A percentile compares a stretch with the other conserved stretches of the same genome.
phyloP scores from a whole-genome alignment of 2,888 invertebrate genomes.

The Drosophila hamatofila region DNA sequence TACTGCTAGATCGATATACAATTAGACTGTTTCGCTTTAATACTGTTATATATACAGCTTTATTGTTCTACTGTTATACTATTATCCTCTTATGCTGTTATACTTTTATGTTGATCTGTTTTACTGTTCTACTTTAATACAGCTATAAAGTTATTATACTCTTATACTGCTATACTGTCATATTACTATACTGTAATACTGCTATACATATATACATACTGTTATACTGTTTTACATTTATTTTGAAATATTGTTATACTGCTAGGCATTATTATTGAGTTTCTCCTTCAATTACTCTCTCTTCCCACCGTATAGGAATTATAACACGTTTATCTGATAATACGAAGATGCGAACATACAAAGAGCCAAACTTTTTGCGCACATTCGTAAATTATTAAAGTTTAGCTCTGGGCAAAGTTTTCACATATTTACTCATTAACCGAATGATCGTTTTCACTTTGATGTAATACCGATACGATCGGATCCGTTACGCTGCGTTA shows the following conservation, averaged over 20 bases:
- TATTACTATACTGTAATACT: neutral
- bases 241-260: neutral
- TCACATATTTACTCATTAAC: slow-evolving; percentile 54
- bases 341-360: neutral
- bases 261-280: neutral
- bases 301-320: neutral
- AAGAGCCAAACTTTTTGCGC: neutral
- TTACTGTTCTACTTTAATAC: neutral
- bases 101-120: too few relatives aligned
- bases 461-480: slow-evolving; percentile 56
- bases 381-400: slow-evolving; percentile 16
- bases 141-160: neutral
- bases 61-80: neutral
- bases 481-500: slow-evolving; percentile 23
- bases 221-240: neutral
- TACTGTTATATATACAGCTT: too few relatives aligned
- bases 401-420: slow-evolving; percentile 18
- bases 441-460: slow-evolving; percentile 56
- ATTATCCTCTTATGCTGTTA: neutral
- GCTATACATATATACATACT: neutral
- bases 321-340: neutral
- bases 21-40: too few relatives aligned
- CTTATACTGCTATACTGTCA: neutral
- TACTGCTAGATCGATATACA: too few relatives aligned
- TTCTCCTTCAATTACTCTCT: neutral